Evolutionary conservation across 1,140 invertebrate genomes (phyloP), one percentile per base, ranked within the genome.

Genomic region (Pectinophora gossypiella): DNA sequence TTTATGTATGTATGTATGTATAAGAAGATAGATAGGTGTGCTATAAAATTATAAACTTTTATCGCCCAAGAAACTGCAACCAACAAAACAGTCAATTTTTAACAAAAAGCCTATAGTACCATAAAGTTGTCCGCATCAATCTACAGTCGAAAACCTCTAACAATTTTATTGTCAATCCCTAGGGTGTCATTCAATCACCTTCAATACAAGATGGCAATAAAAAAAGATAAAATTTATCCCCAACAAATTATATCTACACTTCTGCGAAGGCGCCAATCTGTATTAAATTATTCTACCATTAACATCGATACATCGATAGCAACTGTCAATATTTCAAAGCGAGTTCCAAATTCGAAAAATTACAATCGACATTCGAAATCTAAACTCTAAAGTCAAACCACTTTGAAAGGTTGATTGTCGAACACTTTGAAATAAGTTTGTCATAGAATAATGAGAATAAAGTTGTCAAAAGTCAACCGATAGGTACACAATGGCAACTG

Each of bases 391-490:
- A 12, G 21, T 9, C 27, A 9, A 32, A 7, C 27, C n/a, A n/a
- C n/a, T 32, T n/a, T 15, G 23, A 15, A 45, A n/a, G 21, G 19
- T 35, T 19, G 23, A 43, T 23, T 27, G 9, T 56, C 20, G 16
- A 48, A 10, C 15, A 38, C 19, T 49, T 18, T 23, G 18, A 52
- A 6, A 18, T 58, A 49, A 35, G 23, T 53, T 54, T 54, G 53
- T 53, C 53, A 58, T 54, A 22, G 35, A 36, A 15, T 48, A 55
- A 65, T 48, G 48, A 48, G 51, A 61, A 84, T 75, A 62, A 64
- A 83, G 72, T 80, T 72, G 74, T 82, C 82, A 85, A 76, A 69
- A 74, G 76, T 82, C 73, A 74, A 56, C 51, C 61, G 44, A 47
- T 27, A 20, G 40, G 46, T 54, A 59, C 63, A 83, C 76, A 82